Conservation (phyloP, 1,140 invertebrate species). For the Campodea augens region DNA sequence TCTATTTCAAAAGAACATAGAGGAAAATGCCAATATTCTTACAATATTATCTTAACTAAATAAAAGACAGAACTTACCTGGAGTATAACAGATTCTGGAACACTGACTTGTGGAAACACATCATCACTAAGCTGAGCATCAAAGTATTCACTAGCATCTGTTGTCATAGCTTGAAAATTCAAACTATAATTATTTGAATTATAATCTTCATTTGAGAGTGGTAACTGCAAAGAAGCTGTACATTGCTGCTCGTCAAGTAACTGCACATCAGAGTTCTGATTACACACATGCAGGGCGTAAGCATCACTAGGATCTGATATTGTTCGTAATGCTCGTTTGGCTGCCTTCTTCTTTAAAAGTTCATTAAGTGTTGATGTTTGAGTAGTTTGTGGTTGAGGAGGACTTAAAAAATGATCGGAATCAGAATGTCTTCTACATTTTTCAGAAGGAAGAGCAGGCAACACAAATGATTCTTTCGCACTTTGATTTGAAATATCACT, state of each 20-base stretch:
- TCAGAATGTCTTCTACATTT: slow-evolving; percentile 39
- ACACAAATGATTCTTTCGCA: slow-evolving; percentile 8
- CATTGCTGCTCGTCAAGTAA: neutral
- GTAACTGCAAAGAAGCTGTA: slow-evolving; percentile 4
- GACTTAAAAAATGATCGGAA: slow-evolving; percentile 37
- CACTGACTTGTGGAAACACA: slow-evolving; percentile 46
- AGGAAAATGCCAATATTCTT: no score
- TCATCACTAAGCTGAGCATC: slow-evolving; percentile 52
- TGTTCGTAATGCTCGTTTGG: slow-evolving; percentile 15
- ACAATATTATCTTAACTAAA: no score
- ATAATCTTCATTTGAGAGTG: no score
- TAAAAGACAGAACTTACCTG: no score
- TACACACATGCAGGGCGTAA: neutral
- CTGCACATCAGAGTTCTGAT: no score
- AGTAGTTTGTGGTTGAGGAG: slow-evolving; percentile 25
- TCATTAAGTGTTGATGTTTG: slow-evolving; percentile 13
- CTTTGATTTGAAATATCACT: no score
- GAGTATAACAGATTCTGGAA: slow-evolving; percentile 42
- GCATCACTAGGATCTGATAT: slow-evolving; percentile 15
- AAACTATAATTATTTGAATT: no score
- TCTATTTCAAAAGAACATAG: no score
- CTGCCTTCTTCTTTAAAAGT: slow-evolving; percentile 13
- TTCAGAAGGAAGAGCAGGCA: slow-evolving; percentile 18
- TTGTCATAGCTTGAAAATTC: no score
- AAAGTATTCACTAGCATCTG: slow-evolving; percentile 44